phyloP scores from a whole-genome alignment of 2,797 vertebrate genomes.

The Cirrhinus mrigala region DNA sequence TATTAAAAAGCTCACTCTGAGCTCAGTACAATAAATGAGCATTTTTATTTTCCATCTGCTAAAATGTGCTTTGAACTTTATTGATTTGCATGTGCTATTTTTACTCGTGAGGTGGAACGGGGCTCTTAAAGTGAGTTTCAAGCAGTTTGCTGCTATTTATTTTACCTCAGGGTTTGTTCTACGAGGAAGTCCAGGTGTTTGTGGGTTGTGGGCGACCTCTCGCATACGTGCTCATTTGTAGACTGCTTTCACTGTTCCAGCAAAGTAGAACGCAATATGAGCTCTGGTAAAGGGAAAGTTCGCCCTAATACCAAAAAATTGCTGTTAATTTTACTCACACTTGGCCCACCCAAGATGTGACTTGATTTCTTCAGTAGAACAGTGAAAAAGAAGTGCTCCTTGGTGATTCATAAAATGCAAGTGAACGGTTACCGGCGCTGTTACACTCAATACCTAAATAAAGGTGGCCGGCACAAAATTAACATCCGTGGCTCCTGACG shows the following conservation, averaged over 20 bases:
- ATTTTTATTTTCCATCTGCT: constrained; percentile 45
- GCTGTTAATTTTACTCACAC: not conserved
- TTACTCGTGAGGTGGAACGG: constrained; percentile 31
- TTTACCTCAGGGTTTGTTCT: constrained; percentile 41
- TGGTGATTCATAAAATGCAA: not conserved
- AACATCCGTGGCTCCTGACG: not conserved
- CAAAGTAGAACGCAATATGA: constrained; percentile 1
- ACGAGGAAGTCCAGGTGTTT: constrained; percentile 56
- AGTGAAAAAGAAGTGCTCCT: too few relatives aligned
- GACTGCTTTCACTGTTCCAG: not conserved
- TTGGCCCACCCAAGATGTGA: not conserved
- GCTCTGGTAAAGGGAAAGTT: not conserved
- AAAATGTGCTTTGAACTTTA: constrained; percentile 45
- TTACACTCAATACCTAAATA: not conserved
- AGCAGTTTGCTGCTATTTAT: constrained; percentile 28
- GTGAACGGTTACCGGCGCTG: not conserved
- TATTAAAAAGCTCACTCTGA: constrained; percentile 36
- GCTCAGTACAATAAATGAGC: constrained; percentile 47
- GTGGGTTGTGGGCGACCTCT: constrained; percentile 39
- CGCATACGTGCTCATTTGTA: not conserved
- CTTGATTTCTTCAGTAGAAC: too few relatives aligned
- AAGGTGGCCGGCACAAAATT: too few relatives aligned
- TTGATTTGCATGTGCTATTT: constrained; percentile 56
- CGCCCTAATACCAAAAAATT: not conserved
- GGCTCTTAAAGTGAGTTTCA: constrained; percentile 34